Evolutionary conservation across 2,797 vertebrate genomes (phyloP).

Genomic region (Dendrocincla fuliginosa): DNA sequence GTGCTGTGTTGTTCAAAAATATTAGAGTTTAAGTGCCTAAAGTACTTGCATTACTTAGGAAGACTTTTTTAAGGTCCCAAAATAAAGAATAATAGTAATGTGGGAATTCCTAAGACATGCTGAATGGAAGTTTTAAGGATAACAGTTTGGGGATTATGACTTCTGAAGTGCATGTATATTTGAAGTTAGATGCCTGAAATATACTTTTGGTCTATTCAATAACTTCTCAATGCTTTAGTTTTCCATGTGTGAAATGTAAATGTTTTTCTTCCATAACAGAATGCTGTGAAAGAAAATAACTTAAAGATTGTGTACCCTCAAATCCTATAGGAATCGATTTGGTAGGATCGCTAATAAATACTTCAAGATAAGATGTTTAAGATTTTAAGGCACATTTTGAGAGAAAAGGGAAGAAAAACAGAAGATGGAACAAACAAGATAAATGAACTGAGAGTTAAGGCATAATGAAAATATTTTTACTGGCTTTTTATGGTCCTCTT

Average conservation of each 20-base stretch:
- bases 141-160: neutral
- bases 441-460: neutral
- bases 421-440: neutral
- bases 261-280: neutral
- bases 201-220: neutral
- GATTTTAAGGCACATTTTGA: neutral
- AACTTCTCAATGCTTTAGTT: neutral
- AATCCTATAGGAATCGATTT: neutral
- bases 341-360: neutral
- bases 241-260: neutral
- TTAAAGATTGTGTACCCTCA: neutral
- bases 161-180: neutral
- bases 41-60: neutral
- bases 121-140: neutral
- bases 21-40: neutral
- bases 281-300: neutral
- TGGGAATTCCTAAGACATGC: neutral
- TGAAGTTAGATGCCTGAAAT: neutral
- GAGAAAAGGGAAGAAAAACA: neutral
- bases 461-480: neutral
- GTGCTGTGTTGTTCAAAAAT: neutral
- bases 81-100: neutral
- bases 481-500: neutral
- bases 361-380: neutral
- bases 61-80: neutral